These are phyloP conservation scores for Oncorhynchus kisutch DNA, from an alignment of 2,113 vertebrate genomes.

Conservation along the genomic window DNA sequence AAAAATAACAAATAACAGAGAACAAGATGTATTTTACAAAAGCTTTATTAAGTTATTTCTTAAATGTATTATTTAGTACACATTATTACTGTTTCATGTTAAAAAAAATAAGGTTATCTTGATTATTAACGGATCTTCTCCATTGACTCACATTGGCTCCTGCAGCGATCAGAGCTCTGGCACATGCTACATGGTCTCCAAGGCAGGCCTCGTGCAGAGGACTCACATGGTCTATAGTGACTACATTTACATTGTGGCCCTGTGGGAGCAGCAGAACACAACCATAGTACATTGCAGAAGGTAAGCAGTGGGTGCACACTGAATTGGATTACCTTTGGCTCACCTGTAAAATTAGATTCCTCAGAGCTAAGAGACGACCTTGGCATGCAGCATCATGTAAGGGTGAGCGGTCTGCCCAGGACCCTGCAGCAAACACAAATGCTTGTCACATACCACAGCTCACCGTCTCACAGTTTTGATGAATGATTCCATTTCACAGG, in stretches of 20 bases:
- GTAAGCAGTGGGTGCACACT: not conserved
- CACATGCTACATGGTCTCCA: conserved; percentile 87
- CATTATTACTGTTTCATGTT: conserved; percentile 10
- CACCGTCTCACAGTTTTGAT: not conserved
- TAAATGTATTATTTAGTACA: too few relatives aligned
- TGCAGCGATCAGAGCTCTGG: conserved; percentile 88
- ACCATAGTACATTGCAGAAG: not conserved
- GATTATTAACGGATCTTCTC: not conserved
- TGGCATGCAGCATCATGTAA: conserved; percentile 93
- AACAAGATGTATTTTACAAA: too few relatives aligned
- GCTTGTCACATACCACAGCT: too few relatives aligned
- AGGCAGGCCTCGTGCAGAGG: conserved; percentile 93
- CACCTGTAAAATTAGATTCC: conserved; percentile 90
- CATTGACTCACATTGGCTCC: conserved; percentile 87
- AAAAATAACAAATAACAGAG: too few relatives aligned
- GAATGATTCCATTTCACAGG: not conserved
- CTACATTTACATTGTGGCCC: conserved; percentile 91
- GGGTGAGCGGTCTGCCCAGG: conserved; percentile 93
- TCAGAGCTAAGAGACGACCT: conserved; percentile 89
- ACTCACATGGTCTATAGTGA: conserved; percentile 92
- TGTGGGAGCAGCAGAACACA: conserved; percentile 47
- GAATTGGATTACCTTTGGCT: conserved; percentile 7
- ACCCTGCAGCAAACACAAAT: conserved; percentile 71
- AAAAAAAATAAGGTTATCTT: too few relatives aligned
- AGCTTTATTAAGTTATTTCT: too few relatives aligned